Base-by-base conservation (phyloP, 2,113 vertebrate species). In the Sphyrna mokarran region DNA sequence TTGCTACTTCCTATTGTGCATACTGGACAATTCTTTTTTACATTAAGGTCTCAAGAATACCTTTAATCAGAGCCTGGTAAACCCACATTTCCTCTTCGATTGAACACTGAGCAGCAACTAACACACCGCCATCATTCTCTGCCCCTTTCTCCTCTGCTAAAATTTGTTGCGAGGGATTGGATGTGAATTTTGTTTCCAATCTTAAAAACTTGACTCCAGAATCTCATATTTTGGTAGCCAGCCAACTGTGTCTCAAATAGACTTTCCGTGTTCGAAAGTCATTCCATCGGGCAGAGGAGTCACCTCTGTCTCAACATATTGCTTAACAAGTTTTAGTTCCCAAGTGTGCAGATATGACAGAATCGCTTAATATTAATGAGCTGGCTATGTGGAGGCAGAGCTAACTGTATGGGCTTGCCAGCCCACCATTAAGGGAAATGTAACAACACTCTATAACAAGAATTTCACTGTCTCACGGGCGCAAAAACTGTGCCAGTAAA, bases 301-400 rank as follows among this genome's bases (percentile, higher is more conserved):
- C n/a, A 33, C 61, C 89, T 66, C 89, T 93, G 23, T 37, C 61
- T 91, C 61, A 40, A n/a, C 18, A 7, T 37, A 37, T 61, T 66
- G 20, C 20, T 33, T 93, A 93, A 93, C 61, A 68, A 9, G 89
- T 93, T 93, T 93, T 68, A 93, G 61, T 66, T 68, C n/a, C 33
- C 61, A 93, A 37, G 61, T 93, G n/a, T 61, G 66, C 89, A 66
- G 14, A 22, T 61, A 66, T 93, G 89, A 93, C 61, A 93, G 89
- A 37, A 93, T 61, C 26, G 61, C 87, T 90, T 90, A 90, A 90
- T 90, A 63, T 68, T 66, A 93, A 93, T 40, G 89, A 93, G 89
- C 89, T 93, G 89, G 61, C 89, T 93, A 7, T n/a, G 33, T 20
- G n/a, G 89, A 68, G 89, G 40, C 14, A 37, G 63, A n/a, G 61